A percentile compares a stretch with the other conserved stretches of the same genome.
These are phyloP conservation scores for Calycopis cecrops DNA, from an alignment of 1,140 invertebrate genomes.

Conservation along the genomic window DNA sequence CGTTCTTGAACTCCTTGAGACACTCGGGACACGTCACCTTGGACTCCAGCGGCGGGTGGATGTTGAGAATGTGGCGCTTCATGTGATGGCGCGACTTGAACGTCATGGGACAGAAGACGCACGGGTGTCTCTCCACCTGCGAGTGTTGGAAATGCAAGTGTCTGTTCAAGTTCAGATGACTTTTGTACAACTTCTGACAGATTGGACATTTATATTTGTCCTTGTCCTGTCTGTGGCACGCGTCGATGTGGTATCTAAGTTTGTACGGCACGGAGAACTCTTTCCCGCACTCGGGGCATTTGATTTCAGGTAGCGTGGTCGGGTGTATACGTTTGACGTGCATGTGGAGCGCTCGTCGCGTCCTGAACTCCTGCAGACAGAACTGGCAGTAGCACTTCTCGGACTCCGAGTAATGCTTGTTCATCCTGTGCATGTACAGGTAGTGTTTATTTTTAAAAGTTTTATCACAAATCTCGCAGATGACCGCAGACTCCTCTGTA, in stretches of 20 bases:
- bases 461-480: slow-evolving; percentile 61
- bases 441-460: slow-evolving; percentile 68
- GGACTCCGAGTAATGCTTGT: slow-evolving; percentile 59
- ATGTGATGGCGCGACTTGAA: slow-evolving; percentile 62
- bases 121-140: slow-evolving; percentile 49
- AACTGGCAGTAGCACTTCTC: slow-evolving; percentile 64
- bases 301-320: slow-evolving; percentile 51
- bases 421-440: slow-evolving; percentile 66
- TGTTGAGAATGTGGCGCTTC: slow-evolving; percentile 61
- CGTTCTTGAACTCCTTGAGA: slow-evolving; percentile 65
- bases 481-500: slow-evolving; percentile 51
- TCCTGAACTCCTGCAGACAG: slow-evolving; percentile 60
- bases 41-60: slow-evolving; percentile 63
- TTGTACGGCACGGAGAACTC: slow-evolving; percentile 59
- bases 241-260: slow-evolving; percentile 53
- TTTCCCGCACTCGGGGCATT: slow-evolving; percentile 57
- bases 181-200: slow-evolving; percentile 59
- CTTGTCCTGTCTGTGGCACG: slow-evolving; percentile 40
- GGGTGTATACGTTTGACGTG: slow-evolving; percentile 58
- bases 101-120: slow-evolving; percentile 61
- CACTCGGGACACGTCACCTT: slow-evolving; percentile 62
- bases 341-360: slow-evolving; percentile 53
- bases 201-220: slow-evolving; percentile 60
- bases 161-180: slow-evolving; percentile 50
- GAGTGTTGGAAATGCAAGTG: slow-evolving; percentile 59